Evolutionary conservation across 2,888 invertebrate species (phyloP), one percentile per base, ranked within the genome.

Genomic region (Caenorhabditis afra): DNA sequence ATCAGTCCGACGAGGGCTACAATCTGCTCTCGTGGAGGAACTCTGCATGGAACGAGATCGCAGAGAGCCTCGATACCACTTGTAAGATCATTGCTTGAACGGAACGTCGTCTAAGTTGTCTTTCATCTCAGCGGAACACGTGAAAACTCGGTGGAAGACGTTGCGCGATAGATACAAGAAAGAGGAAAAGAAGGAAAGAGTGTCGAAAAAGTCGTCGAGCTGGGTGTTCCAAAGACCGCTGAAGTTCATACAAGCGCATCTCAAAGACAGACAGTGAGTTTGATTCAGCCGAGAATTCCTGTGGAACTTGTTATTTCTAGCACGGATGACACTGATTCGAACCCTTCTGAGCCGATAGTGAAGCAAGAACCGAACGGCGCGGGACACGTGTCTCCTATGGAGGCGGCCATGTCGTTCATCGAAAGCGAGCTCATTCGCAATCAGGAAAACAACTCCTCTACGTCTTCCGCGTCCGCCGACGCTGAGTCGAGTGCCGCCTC

Each of bases 71-170:
- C 16, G 73, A 79, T 16, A 79, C 76, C 0, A 71, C 77, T 29
- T 68, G 84, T 84, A 45, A 62, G 73, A 29, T 29, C 7, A n/a
- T n/a, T n/a, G n/a, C n/a, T n/a, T n/a, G n/a, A n/a, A n/a, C n/a
- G n/a, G n/a, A n/a, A n/a, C n/a, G n/a, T n/a, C n/a, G n/a, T n/a
- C n/a, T n/a, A 35, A 12, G 11, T 53, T 7, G 29, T 29, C 7
- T 29, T 29, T 29, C 7, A 29, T 22, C 73, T 39, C 66, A 81
- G 80, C 81, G 12, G 85, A 85, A 70, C 83, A 84, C 59, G 87
- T 86, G n/a, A 83, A 86, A 57, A 87, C 86, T 11, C 80, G 87
- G 3, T 87, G 87, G 87, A 87, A 87, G 81, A 87, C 87, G n/a
- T 50, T 87, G 44, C 70, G 87, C 23, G 87, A 87, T 35, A 74